Evolutionary conservation across 2,797 vertebrate species (phyloP).

Genomic region (Merluccius polli): DNA sequence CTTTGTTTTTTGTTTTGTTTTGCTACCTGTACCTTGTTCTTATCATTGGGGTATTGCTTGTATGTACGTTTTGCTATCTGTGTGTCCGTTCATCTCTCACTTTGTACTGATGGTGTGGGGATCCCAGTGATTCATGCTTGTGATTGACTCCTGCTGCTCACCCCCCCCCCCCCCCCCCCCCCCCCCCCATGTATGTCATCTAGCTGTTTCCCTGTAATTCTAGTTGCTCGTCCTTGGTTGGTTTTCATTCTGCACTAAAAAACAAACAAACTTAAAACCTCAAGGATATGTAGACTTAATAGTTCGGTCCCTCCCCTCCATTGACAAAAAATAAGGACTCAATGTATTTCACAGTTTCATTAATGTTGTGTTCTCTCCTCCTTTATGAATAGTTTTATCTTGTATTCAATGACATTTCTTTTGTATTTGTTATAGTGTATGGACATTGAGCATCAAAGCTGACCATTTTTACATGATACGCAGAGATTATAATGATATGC

Average conservation of each 20-base stretch:
- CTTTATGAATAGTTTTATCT: constrained; percentile 43
- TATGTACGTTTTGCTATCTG: constrained; percentile 60
- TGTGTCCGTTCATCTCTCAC: constrained; percentile 50
- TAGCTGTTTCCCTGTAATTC: constrained; percentile 51
- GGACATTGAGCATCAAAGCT: constrained; percentile 65
- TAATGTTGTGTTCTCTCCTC: constrained; percentile 49
- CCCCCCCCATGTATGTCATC: constrained; percentile 18
- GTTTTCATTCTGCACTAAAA: constrained; percentile 73
- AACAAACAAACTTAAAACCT: constrained; percentile 50
- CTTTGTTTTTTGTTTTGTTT: constrained; percentile 49
- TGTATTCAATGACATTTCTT: constrained; percentile 49
- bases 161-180: constrained; percentile 39
- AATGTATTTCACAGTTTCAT: constrained; percentile 41
- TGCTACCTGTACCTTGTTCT: constrained; percentile 46
- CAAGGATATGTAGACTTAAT: constrained; percentile 70
- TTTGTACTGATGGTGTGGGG: constrained; percentile 43
- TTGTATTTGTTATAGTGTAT: constrained; percentile 66
- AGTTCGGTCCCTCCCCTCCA: constrained; percentile 36
- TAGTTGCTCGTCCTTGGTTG: constrained; percentile 67
- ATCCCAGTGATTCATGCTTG: constrained; percentile 59
- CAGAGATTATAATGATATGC: constrained; percentile 25
- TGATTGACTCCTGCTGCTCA: constrained; percentile 52
- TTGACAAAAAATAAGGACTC: constrained; percentile 32
- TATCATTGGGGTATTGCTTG: constrained; percentile 52
- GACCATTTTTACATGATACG: constrained; percentile 57